phyloP scores from a whole-genome alignment of 2,797 vertebrate genomes.

The Lateolabrax maculatus region DNA sequence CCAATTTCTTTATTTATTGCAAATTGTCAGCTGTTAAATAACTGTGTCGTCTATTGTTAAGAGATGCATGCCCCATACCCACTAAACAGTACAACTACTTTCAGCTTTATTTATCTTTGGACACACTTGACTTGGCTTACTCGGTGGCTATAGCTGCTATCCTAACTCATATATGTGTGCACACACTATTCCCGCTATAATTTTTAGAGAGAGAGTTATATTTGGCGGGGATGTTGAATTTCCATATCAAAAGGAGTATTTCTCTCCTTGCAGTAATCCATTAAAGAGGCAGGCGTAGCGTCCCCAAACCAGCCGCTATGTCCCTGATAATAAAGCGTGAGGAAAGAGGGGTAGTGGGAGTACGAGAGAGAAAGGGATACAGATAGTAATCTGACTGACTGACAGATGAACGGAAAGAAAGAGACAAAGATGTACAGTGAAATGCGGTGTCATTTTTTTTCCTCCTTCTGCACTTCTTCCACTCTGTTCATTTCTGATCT shows the following conservation, averaged over 20 bases:
- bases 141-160: slow-evolving; percentile 13
- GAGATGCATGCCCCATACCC: background rate
- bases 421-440: background rate
- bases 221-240: slow-evolving; percentile 44
- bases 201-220: slow-evolving; percentile 29
- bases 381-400: slow-evolving; percentile 15
- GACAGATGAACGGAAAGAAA: background rate
- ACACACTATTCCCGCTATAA: slow-evolving; percentile 18
- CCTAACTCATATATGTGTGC: slow-evolving; percentile 14
- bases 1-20: background rate
- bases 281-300: slow-evolving; percentile 25
- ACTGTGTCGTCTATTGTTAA: background rate
- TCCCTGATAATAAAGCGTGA: slow-evolving; percentile 12
- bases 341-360: slow-evolving; percentile 12
- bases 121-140: slow-evolving; percentile 20
- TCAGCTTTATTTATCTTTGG: slow-evolving; percentile 23
- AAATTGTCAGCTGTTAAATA: background rate
- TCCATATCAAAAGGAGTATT: slow-evolving; percentile 60
- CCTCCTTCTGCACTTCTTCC: background rate
- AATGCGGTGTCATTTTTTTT: background rate
- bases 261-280: slow-evolving; percentile 48
- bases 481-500: slow-evolving; percentile 3
- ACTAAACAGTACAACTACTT: background rate
- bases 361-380: background rate
- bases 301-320: slow-evolving; percentile 29